These are phyloP conservation scores for Platysteira castanea DNA, from an alignment of 2,113 vertebrate genomes.

Conservation along the genomic window DNA sequence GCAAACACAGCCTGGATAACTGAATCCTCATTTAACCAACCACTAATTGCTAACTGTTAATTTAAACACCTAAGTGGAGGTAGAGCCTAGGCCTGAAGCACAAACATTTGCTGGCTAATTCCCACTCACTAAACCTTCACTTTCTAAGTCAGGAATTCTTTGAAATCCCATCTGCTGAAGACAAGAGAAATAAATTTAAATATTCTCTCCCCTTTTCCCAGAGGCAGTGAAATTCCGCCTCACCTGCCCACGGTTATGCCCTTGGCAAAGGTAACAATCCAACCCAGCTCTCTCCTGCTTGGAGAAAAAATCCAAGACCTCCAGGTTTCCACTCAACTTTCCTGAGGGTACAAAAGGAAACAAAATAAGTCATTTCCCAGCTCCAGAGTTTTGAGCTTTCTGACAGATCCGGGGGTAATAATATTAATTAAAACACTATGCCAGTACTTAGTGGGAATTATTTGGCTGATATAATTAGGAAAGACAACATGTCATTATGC, in stretches of 20 bases:
- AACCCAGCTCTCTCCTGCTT: neutral
- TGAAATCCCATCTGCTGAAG: neutral
- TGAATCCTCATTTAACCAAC: neutral
- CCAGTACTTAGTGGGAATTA: constrained; percentile 15
- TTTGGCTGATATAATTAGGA: constrained; percentile 50
- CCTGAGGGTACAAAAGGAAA: neutral
- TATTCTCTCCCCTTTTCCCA: neutral
- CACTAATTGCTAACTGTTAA: neutral
- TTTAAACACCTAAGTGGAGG: neutral
- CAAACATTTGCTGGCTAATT: neutral
- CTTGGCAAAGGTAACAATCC: neutral
- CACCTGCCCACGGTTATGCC: neutral
- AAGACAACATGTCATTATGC: constrained; percentile 53
- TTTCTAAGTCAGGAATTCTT: neutral
- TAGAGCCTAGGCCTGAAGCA: neutral
- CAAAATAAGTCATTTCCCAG: neutral
- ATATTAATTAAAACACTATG: constrained; percentile 52
- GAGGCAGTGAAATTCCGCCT: neutral
- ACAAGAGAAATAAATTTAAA: neutral
- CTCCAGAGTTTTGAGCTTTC: neutral
- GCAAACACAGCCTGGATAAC: neutral
- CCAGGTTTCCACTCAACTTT: neutral
- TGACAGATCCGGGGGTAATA: neutral
- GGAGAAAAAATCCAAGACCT: neutral
- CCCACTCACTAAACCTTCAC: neutral